phyloP scores from a whole-genome alignment of 1,140 invertebrate genomes.

The Drosophila tropicalis region DNA sequence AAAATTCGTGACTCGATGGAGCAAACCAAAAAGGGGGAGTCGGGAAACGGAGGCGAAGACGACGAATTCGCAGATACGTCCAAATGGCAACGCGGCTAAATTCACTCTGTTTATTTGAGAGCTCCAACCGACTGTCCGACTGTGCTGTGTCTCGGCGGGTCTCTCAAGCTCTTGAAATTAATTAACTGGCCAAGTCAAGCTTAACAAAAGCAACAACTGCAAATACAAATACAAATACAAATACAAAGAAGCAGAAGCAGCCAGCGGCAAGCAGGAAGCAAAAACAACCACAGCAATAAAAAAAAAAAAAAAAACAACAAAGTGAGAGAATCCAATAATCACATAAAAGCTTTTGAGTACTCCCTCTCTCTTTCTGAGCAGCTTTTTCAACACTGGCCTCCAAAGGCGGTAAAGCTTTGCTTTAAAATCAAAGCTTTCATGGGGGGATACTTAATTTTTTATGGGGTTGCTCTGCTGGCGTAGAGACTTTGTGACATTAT shows the following conservation, averaged over 20 bases:
- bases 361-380: not conserved
- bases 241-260: conserved; percentile 42
- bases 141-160: not conserved
- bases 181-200: conserved; percentile 77
- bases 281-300: conserved; percentile 3
- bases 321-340: conserved; percentile 27
- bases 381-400: conserved; percentile 2
- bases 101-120: conserved; percentile 62
- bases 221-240: conserved; percentile 25
- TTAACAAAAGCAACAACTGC: conserved; percentile 50
- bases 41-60: not conserved
- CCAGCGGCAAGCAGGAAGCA: conserved; percentile 9
- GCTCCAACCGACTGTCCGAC: conserved; percentile 19
- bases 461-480: not conserved
- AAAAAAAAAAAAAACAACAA: conserved; percentile 3
- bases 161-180: conserved; percentile 69
- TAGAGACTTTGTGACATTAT: not conserved
- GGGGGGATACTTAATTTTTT: not conserved
- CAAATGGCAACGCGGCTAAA: conserved; percentile 66
- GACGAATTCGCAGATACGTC: conserved; percentile 42
- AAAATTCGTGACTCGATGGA: conserved; percentile 30
- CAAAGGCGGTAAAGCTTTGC: conserved; percentile 37
- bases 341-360: not conserved
- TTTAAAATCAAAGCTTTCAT: conserved; percentile 10
- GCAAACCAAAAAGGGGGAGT: not conserved